Conservation (phyloP, 2,797 vertebrate genomes). For the Diglossa cyanea region DNA sequence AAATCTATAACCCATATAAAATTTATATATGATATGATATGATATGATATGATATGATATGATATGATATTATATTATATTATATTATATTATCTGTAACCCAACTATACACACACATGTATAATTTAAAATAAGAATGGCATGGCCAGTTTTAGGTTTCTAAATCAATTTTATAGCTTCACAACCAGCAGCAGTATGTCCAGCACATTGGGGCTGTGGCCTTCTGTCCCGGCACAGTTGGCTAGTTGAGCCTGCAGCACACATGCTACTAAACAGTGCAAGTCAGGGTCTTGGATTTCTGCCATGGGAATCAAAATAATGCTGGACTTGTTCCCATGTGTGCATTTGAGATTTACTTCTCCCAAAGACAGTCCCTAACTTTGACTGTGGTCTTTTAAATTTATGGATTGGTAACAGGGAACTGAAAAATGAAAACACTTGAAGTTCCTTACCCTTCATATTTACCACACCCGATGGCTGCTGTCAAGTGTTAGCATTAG, state of each 20-base stretch:
- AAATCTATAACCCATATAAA: neutral
- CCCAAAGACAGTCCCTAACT: slow-evolving; percentile 22
- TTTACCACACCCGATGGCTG: neutral
- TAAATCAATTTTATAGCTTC: neutral
- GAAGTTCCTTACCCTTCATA: neutral
- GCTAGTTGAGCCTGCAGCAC: neutral
- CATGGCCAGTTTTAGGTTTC: neutral
- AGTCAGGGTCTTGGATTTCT: neutral
- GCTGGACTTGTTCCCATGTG: neutral
- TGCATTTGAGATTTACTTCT: slow-evolving; percentile 16
- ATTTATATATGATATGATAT: neutral
- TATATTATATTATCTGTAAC: neutral
- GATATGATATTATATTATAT: neutral
- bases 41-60: neutral
- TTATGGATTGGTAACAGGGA: slow-evolving; percentile 25
- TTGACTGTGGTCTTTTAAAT: slow-evolving; percentile 16
- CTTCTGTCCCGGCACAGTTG: neutral
- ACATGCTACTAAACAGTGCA: neutral
- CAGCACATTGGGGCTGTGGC: neutral
- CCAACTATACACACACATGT: neutral
- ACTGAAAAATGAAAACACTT: slow-evolving; percentile 32
- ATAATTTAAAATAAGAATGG: neutral
- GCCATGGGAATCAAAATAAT: neutral
- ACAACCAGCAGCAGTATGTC: accelerated
- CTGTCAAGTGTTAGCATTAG: neutral